Conservation (phyloP, 2,113 vertebrate species). For the Vulpes vulpes region DNA sequence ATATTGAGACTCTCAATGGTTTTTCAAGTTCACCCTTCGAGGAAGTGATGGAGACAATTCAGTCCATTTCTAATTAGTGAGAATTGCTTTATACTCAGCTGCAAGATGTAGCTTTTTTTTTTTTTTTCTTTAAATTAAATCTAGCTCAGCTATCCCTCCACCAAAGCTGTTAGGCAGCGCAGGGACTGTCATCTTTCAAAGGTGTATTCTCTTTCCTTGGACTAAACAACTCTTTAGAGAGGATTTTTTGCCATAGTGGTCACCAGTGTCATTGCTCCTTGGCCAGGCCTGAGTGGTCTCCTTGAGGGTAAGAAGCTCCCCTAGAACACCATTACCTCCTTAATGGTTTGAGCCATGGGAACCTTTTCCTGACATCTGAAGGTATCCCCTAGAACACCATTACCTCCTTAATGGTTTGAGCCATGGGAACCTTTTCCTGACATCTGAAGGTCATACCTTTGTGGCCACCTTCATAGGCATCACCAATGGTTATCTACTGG, state of each 20-base stretch:
- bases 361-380: background rate
- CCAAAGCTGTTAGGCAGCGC: background rate
- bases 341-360: background rate
- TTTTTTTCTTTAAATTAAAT: background rate
- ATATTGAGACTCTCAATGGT: background rate
- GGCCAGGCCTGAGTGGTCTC: background rate
- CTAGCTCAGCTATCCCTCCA: background rate
- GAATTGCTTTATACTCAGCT: background rate
- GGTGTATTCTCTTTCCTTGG: background rate
- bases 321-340: background rate
- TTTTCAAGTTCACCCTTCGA: background rate
- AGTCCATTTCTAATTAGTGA: background rate
- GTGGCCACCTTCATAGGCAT: accelerated
- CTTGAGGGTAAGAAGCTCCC: background rate
- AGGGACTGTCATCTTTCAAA: background rate
- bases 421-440: background rate
- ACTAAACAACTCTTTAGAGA: background rate
- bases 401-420: background rate
- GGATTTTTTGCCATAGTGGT: background rate
- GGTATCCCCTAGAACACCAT: background rate
- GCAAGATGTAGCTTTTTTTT: background rate
- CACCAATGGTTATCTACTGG: background rate
- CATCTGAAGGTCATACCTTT: background rate
- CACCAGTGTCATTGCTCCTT: background rate
- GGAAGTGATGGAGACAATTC: background rate